Evolutionary conservation across 2,888 invertebrate genomes (phyloP), one percentile per base, ranked within the genome.

Genomic region (Thera obeliscata): DNA sequence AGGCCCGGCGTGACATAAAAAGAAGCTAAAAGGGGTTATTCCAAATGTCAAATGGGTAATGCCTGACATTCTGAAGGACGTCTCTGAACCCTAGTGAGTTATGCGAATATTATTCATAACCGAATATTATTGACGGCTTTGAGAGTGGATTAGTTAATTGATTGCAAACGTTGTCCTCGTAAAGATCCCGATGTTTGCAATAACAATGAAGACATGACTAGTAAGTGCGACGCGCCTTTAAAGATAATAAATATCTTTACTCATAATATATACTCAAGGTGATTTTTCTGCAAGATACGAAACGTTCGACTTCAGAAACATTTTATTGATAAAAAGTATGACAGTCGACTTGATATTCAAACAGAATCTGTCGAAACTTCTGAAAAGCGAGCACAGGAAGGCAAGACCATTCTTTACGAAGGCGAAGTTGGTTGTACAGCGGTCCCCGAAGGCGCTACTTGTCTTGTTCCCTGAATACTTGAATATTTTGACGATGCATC

Each of bases 281-380:
- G 56, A 65, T 72, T 69, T 52, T 69, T 71, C 49, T 59, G 54
- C 50, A 61, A 61, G 67, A 61, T 59, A 55, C 50, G 57, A 68
- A 64, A 65, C 64, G 62, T 67, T 69, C 55, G 62, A 71, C 71
- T 73, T 72, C 60, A 67, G 57, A 62, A 69, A 69, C 64, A 70
- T 64, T 70, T 70, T 73, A 74, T 73, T 71, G 74, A 72, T 70
- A 75, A 76, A 74, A 73, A 69, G 66, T 70, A 72, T 70, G 71
- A 70, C 74, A 70, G 65, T 66, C 69, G 70, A 80, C 79, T 83
- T 82, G 77, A 82, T 85, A 84, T 86, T 84, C 83, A 83, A 84
- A 83, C 81, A 79, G 80, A 82, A 83, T 83, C 78, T 81, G 79
- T 81, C 79, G 75, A 82, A 81, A 82, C 76, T 81, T 82, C 63